Conservation (phyloP, 2,888 invertebrate genomes). For the Exephanes ischioxanthus region DNA sequence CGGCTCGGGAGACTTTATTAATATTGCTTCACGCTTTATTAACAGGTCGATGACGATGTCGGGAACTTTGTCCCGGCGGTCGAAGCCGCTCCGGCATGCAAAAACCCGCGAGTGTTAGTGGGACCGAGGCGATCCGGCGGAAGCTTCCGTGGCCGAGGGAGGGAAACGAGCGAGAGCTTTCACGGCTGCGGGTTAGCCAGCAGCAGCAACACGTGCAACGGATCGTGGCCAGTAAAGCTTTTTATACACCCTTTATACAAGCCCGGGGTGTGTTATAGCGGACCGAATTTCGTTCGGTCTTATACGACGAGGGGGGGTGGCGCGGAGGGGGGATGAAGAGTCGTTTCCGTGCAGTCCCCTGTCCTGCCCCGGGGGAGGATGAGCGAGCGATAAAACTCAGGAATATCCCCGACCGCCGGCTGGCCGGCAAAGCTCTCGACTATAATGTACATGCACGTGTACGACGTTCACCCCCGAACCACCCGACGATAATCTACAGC, state of each 20-base stretch:
- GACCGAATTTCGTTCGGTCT: constrained; percentile 65
- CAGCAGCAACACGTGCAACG: constrained; percentile 68
- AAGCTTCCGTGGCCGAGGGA: constrained; percentile 21
- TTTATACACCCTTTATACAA: constrained; percentile 69
- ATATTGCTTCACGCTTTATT: neutral
- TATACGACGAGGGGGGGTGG: constrained; percentile 44
- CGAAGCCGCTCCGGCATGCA: constrained; percentile 16
- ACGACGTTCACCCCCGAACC: neutral
- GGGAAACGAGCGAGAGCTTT: constrained; percentile 57
- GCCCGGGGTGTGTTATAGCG: constrained; percentile 57
- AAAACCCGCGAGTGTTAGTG: constrained; percentile 2
- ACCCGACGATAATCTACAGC: constrained; percentile 10
- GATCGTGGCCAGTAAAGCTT: constrained; percentile 72
- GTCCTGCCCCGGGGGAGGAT: constrained; percentile 33
- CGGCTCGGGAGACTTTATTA: neutral
- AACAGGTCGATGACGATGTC: constrained; percentile 41
- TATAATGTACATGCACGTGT: constrained; percentile 52
- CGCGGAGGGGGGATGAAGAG: neutral
- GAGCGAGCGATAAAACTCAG: constrained; percentile 63
- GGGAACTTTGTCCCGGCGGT: constrained; percentile 38
- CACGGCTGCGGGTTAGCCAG: constrained; percentile 61
- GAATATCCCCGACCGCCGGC: constrained; percentile 65
- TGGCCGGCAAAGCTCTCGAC: constrained; percentile 62
- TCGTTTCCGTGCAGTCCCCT: neutral
- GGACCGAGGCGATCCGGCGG: constrained; percentile 38